Percentiles rank a stretch among this genome's conserved stretches.
Evolutionary conservation across 2,797 vertebrate genomes (phyloP).

Genomic region (Botia kubotai): DNA sequence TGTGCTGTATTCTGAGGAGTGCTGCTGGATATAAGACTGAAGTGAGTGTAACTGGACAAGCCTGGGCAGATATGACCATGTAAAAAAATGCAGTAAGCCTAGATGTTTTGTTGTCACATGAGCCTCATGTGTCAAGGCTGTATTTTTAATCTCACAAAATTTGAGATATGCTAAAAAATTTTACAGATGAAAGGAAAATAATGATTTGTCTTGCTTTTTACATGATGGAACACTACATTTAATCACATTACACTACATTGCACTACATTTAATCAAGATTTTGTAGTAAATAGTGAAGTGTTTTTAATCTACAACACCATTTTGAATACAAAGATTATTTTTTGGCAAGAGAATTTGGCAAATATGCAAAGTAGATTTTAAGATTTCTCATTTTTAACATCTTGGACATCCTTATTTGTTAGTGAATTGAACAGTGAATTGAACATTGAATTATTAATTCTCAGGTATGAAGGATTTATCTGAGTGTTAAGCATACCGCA

Average conservation of each 20-base stretch:
- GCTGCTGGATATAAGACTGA: constrained; percentile 22
- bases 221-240: not conserved
- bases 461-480: not conserved
- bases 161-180: too few species aligned
- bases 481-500: not conserved
- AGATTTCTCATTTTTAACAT: not conserved
- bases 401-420: not conserved
- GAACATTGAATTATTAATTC: not conserved
- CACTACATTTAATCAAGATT: not conserved
- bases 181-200: too few species aligned
- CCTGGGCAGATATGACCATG: not conserved
- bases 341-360: not conserved
- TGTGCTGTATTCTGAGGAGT: constrained; percentile 22
- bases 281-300: too few species aligned
- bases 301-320: not conserved
- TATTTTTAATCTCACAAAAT: too few species aligned
- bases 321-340: not conserved
- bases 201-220: not conserved
- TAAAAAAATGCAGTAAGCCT: not conserved
- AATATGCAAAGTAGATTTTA: not conserved
- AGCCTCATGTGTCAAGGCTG: too few species aligned
- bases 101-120: too few species aligned
- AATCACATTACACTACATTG: not conserved
- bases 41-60: not conserved
- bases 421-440: not conserved